Evolutionary conservation across 1,140 invertebrate species (phyloP).

Genomic region (Tetragnatha versicolor): DNA sequence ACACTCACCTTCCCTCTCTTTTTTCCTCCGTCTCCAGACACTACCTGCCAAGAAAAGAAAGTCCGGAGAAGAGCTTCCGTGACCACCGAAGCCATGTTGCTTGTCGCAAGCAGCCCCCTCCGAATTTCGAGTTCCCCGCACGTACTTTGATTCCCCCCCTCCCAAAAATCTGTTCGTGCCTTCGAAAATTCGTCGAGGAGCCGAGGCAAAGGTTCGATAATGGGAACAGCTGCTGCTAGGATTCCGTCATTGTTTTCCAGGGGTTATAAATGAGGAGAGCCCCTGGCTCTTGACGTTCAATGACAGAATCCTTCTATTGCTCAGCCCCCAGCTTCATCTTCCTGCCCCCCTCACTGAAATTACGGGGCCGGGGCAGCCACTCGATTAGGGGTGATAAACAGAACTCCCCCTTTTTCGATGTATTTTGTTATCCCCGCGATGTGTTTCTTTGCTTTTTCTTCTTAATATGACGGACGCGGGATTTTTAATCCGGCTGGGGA

Average conservation of each 20-base stretch:
- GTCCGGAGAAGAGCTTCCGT: slow-evolving; percentile 6
- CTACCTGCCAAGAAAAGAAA: slow-evolving; percentile 2
- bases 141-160: slow-evolving; percentile 13
- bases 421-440: slow-evolving; percentile 34
- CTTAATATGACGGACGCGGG: too few species aligned
- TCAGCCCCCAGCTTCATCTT: neutral
- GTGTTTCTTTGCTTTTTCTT: too few species aligned
- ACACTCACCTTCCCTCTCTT: too few species aligned
- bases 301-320: slow-evolving; percentile 53
- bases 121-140: neutral
- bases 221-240: slow-evolving; percentile 46
- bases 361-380: slow-evolving; percentile 35
- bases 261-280: slow-evolving; percentile 51
- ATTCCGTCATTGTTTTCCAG: slow-evolving; percentile 52
- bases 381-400: slow-evolving; percentile 53
- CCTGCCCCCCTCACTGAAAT: slow-evolving; percentile 24
- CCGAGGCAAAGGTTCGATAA: slow-evolving; percentile 44
- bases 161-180: slow-evolving; percentile 52
- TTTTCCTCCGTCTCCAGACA: slow-evolving; percentile 8
- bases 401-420: slow-evolving; percentile 31
- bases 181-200: slow-evolving; percentile 32
- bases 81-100: slow-evolving; percentile 41
- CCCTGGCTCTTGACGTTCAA: slow-evolving; percentile 49
- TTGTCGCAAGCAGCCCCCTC: neutral
- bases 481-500: too few species aligned